Evolutionary conservation across 1,140 invertebrate species (phyloP).

Genomic region (Drosophila nigromelanica): DNA sequence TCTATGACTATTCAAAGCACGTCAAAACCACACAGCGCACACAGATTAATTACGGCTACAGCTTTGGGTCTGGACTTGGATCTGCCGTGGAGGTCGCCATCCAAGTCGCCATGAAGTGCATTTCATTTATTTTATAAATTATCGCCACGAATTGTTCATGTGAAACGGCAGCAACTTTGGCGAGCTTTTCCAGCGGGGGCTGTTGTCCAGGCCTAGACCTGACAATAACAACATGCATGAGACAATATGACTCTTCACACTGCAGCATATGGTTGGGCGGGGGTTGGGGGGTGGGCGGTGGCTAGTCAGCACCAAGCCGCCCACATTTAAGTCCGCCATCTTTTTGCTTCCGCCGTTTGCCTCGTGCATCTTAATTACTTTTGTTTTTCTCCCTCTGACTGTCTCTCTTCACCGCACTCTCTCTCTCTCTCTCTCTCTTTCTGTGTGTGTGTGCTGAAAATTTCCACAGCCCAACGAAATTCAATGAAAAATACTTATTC

Average conservation of each 20-base stretch:
- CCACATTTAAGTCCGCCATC: conserved; percentile 66
- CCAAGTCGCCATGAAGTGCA: conserved; percentile 73
- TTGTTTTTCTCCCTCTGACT: conserved; percentile 29
- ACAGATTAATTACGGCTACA: conserved; percentile 71
- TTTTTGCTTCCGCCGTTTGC: conserved; percentile 77
- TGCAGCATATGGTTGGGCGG: not conserved
- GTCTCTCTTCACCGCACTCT: not conserved
- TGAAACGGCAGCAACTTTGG: conserved; percentile 59
- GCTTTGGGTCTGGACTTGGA: conserved; percentile 53
- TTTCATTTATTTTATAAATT: conserved; percentile 81
- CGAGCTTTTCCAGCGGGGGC: conserved; percentile 13
- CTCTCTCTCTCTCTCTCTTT: not conserved
- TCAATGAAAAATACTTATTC: conserved; percentile 81
- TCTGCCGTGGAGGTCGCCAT: conserved; percentile 30
- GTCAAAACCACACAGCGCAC: conserved; percentile 67
- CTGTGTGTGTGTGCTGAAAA: conserved; percentile 54
- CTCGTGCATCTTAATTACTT: conserved; percentile 80
- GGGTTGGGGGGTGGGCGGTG: too few species aligned
- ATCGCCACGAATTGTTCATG: conserved; percentile 80
- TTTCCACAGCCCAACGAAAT: conserved; percentile 78
- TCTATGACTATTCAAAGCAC: conserved; percentile 70
- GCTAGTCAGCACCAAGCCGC: conserved; percentile 39
- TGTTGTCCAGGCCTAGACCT: not conserved
- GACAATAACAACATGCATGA: conserved; percentile 21
- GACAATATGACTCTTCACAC: conserved; percentile 37